These are phyloP conservation scores for Crambe crambe DNA, from an alignment of 37 sponge, comb jelly and placozoan genomes.

Conservation along the genomic window DNA sequence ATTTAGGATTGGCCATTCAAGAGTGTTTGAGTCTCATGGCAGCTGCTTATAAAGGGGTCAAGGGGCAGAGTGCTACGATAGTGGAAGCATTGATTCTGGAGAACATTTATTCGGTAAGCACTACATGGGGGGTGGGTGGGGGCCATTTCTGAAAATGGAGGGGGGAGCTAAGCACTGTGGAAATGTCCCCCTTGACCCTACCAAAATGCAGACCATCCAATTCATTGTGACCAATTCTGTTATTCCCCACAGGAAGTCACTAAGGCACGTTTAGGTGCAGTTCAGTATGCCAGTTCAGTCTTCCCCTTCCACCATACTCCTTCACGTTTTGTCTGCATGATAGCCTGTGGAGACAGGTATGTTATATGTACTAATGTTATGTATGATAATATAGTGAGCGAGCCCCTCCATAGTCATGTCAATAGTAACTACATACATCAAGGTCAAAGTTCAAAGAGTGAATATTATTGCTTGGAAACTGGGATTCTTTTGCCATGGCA, in stretches of 20 bases:
- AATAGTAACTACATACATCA: no score
- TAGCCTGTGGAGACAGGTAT: slow-evolving; percentile 76
- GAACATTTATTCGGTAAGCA: slow-evolving; percentile 58
- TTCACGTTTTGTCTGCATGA: slow-evolving; percentile 68
- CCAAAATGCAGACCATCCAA: background rate
- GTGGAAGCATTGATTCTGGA: slow-evolving; percentile 69
- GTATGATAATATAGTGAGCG: no score
- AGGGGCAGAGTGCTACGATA: slow-evolving; percentile 33
- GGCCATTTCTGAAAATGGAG: no score
- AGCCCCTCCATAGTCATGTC: no score
- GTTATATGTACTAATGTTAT: background rate
- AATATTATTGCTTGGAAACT: no score
- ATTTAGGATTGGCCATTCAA: slow-evolving; percentile 61
- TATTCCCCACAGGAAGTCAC: slow-evolving; percentile 24
- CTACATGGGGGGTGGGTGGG: no score
- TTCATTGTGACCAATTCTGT: background rate
- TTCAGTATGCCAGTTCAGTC: slow-evolving; percentile 38
- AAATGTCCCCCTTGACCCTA: background rate
- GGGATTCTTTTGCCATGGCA: no score
- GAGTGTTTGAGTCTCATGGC: slow-evolving; percentile 73
- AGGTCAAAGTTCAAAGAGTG: no score
- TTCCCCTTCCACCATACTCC: slow-evolving; percentile 65
- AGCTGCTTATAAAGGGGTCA: slow-evolving; percentile 43
- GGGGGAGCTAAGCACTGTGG: no score
- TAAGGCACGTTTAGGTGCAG: slow-evolving; percentile 35